Evolutionary conservation across 2,113 vertebrate genomes (phyloP).

Genomic region (Saccopteryx bilineata): DNA sequence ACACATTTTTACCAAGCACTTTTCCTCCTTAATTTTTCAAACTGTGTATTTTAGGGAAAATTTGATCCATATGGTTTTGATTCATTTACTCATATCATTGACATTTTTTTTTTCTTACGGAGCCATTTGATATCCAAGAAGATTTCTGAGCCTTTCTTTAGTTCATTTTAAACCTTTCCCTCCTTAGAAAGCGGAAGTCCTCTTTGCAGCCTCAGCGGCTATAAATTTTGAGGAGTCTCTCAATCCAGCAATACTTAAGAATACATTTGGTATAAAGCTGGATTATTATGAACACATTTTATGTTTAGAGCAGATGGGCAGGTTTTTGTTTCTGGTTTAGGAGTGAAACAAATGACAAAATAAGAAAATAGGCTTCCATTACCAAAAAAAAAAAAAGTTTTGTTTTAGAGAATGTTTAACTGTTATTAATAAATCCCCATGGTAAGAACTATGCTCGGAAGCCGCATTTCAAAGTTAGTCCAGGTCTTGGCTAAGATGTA

Average conservation of each 20-base stretch:
- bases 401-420: constrained; percentile 68
- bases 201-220: constrained; percentile 77
- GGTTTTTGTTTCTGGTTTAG: constrained; percentile 76
- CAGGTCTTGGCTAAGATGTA: constrained; percentile 69
- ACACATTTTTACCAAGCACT: constrained; percentile 83
- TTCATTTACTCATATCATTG: constrained; percentile 84
- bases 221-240: constrained; percentile 73
- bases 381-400: constrained; percentile 60
- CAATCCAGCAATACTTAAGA: constrained; percentile 74
- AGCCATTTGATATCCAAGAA: constrained; percentile 84
- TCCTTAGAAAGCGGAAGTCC: constrained; percentile 80
- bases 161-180: constrained; percentile 72
- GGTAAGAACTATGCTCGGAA: constrained; percentile 9
- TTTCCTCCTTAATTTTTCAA: constrained; percentile 84
- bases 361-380: constrained; percentile 78
- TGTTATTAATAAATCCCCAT: constrained; percentile 74
- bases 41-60: constrained; percentile 85
- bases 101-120: constrained; percentile 56
- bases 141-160: constrained; percentile 74
- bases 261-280: constrained; percentile 83
- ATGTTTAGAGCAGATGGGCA: constrained; percentile 72
- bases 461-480: constrained; percentile 60
- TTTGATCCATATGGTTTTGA: constrained; percentile 85
- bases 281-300: constrained; percentile 78
- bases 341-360: constrained; percentile 78